A percentile compares a stretch with the other conserved stretches of the same genome.
Evolutionary conservation across 2,113 vertebrate genomes (phyloP).

Genomic region (Dicentrarchus labrax): DNA sequence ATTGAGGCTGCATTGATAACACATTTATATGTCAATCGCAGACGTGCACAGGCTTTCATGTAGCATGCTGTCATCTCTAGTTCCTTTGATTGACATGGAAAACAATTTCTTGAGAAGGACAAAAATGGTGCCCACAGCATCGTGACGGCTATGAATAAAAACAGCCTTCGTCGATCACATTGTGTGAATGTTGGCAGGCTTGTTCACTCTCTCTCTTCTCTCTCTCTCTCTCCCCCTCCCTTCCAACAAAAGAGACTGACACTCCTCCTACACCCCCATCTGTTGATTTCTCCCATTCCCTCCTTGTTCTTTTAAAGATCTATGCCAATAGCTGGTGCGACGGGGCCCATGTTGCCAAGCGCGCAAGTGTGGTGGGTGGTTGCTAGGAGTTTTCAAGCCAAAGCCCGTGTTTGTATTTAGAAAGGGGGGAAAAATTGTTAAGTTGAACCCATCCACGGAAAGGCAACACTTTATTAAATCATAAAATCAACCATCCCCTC

Average conservation of each 20-base stretch:
- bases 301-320: constrained; percentile 61
- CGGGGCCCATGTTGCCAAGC: constrained; percentile 37
- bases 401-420: constrained; percentile 15
- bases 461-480: constrained; percentile 18
- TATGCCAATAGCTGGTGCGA: constrained; percentile 43
- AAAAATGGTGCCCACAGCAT: constrained; percentile 55
- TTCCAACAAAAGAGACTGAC: constrained; percentile 67
- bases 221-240: constrained; percentile 13
- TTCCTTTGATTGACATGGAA: constrained; percentile 44
- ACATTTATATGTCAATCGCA: constrained; percentile 4
- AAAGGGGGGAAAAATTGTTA: background rate
- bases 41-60: background rate
- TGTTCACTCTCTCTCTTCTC: constrained; percentile 7
- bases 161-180: constrained; percentile 42
- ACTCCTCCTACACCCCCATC: constrained; percentile 77
- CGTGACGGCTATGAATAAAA: constrained; percentile 64
- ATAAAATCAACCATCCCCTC: background rate
- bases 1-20: background rate
- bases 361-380: constrained; percentile 25
- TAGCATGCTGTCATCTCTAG: constrained; percentile 5
- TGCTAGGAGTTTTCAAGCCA: constrained; percentile 28
- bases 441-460: constrained; percentile 7
- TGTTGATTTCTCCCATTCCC: constrained; percentile 72
- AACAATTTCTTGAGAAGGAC: constrained; percentile 36
- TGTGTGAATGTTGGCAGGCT: constrained; percentile 54